Base-by-base conservation (phyloP, 2,797 vertebrate species). In the Pygocentrus nattereri region DNA sequence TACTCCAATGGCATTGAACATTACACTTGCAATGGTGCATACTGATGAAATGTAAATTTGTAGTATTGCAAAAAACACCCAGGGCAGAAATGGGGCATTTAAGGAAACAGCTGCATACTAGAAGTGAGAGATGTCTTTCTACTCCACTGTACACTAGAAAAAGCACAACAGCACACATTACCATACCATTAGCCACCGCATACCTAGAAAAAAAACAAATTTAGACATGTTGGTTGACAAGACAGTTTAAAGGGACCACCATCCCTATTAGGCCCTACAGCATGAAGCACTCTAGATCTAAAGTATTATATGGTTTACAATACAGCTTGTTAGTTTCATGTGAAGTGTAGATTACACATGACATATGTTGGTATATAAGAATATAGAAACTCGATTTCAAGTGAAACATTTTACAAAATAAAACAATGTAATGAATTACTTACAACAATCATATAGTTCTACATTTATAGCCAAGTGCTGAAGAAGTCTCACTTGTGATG, bases 41-140 rank as follows among this genome's bases (percentile, higher is more conserved):
- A 78, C 44, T 78, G 80, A 85, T 81, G 78, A 81, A 84, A 81
- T 78, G 49, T 79, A 70, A 85, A 81, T 82, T 81, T 47, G 56
- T 16, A n/a, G n/a, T n/a, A 76, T 73, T 75, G 19, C 50, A 59
- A 52, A 73, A 62, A 71, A 41, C 80, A 82, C 56, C 44, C 44
- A 70, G 58, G 74, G n/a, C 62, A 64, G 27, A 59, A 79, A 61
- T 68, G 19, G 19, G 27, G n/a, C 34, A 77, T 80, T 8, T 61
- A 79, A n/a, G n/a, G 41, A 73, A 21, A 13, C 41, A 50, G 68
- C 52, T 56, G 70, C n/a, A 76, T 82, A 23, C 61, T 79, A 59
- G 27, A 44, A 44, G 21, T 2, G 5, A 67, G 71, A 12, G 23
- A 65, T 74, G 71, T 27, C 4, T 70, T 11, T 69, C 11, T 70